phyloP scores from a whole-genome alignment of 2,888 invertebrate species.

The Meghimatium bilineatum region DNA sequence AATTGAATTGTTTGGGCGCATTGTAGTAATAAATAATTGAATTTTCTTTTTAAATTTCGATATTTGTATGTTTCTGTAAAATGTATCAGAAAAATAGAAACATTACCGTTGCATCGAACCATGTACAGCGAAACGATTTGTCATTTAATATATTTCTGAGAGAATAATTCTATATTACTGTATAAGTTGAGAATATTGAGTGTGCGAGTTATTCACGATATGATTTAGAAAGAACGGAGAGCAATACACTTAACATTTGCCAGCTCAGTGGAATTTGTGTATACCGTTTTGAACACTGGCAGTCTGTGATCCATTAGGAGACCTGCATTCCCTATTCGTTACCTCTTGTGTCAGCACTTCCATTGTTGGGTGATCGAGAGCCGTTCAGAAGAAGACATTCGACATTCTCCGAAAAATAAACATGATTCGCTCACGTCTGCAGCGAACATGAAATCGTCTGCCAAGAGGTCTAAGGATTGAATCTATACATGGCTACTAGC shows the following conservation, averaged over 20 bases:
- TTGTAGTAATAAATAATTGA: too few relatives aligned
- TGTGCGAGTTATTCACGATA: not conserved
- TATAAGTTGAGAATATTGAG: too few relatives aligned
- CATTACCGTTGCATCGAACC: too few relatives aligned
- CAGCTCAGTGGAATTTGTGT: conserved; percentile 1
- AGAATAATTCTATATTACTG: too few relatives aligned
- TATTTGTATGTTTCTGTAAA: too few relatives aligned
- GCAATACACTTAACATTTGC: conserved; percentile 27
- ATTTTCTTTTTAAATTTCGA: too few relatives aligned
- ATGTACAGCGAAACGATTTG: too few relatives aligned
- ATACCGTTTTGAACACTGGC: not conserved
- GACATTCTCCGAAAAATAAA: conserved; percentile 45
- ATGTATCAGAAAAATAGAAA: too few relatives aligned
- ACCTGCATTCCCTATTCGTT: not conserved
- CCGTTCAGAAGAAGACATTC: conserved; percentile 5
- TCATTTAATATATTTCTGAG: too few relatives aligned
- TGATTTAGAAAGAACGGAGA: not conserved
- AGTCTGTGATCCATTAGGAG: conserved; percentile 21
- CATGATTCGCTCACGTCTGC: conserved; percentile 34
- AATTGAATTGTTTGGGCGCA: too few relatives aligned
- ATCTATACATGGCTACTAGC: conserved; percentile 21
- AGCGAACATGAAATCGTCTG: conserved; percentile 40
- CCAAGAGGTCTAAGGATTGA: conserved; percentile 28
- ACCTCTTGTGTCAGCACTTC: conserved; percentile 17
- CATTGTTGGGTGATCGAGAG: conserved; percentile 19